Evolutionary conservation across 2,113 vertebrate species (phyloP).

Genomic region (Acrocephalus arundinaceus): DNA sequence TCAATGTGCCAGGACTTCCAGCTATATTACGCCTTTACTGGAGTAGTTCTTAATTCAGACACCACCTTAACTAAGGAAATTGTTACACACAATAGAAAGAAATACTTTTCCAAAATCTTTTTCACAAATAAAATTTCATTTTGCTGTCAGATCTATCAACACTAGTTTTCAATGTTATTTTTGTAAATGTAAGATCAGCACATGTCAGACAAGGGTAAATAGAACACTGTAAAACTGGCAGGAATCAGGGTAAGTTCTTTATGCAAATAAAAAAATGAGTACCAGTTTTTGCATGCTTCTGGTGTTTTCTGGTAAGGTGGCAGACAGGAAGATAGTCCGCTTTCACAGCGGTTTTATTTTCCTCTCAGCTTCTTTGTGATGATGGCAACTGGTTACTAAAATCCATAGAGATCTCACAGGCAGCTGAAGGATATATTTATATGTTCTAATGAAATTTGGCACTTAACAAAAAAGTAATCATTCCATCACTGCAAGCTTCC

Average conservation of each 20-base stretch:
- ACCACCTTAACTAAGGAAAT: neutral
- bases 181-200: neutral
- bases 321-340: slow-evolving; percentile 8
- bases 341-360: neutral
- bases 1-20: neutral
- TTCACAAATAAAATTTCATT: neutral
- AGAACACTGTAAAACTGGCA: neutral
- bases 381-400: neutral
- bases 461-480: neutral
- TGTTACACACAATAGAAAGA: neutral
- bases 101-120: neutral
- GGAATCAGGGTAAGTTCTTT: neutral
- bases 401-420: neutral
- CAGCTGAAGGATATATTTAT: neutral
- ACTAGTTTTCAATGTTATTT: neutral
- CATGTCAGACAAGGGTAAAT: neutral
- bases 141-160: neutral
- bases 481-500: neutral
- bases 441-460: neutral
- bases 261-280: neutral
- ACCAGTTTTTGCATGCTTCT: neutral
- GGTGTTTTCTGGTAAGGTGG: neutral
- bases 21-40: neutral
- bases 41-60: neutral
- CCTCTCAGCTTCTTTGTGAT: neutral